These are phyloP conservation scores for Oryzias woworae DNA, from an alignment of 2,113 vertebrate species.

Conservation along the genomic window DNA sequence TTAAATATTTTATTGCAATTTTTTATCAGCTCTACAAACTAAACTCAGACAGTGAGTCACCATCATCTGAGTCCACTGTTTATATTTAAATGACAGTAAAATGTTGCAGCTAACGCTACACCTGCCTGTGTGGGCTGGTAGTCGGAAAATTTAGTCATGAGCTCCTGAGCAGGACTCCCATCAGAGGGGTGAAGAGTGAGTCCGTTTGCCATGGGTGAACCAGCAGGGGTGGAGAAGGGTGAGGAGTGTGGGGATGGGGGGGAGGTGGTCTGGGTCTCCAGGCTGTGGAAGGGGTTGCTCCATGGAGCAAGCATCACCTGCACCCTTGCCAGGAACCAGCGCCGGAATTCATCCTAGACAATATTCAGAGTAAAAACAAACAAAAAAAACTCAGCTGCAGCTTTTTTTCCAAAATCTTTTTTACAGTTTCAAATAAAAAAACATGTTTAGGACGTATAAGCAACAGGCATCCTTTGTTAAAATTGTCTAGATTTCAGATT, in stretches of 20 bases:
- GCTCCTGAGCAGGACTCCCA: slow-evolving; percentile 74
- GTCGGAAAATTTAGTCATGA: slow-evolving; percentile 75
- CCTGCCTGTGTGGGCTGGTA: slow-evolving; percentile 73
- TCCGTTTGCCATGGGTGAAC: slow-evolving; percentile 75
- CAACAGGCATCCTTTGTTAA: not conserved
- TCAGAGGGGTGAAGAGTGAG: slow-evolving; percentile 73
- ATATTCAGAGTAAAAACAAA: slow-evolving; percentile 4
- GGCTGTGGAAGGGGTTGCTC: slow-evolving; percentile 80
- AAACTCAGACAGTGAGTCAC: not conserved
- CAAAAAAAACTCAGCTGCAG: no score
- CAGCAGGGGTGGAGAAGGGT: slow-evolving; percentile 67
- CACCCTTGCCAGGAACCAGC: slow-evolving; percentile 94
- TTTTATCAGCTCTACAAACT: not conserved
- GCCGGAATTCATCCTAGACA: slow-evolving; percentile 91
- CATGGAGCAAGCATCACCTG: slow-evolving; percentile 85
- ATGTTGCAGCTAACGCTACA: not conserved
- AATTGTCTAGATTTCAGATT: not conserved
- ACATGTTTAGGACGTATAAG: no score
- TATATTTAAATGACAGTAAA: not conserved
- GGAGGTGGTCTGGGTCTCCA: slow-evolving; percentile 78
- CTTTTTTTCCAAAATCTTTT: no score
- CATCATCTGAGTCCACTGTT: not conserved
- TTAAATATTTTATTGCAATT: not conserved
- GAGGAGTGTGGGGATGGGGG: slow-evolving; percentile 76
- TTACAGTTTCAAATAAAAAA: no score